phyloP scores from a whole-genome alignment of 2,888 invertebrate species.

The Cremastinae sp. region DNA sequence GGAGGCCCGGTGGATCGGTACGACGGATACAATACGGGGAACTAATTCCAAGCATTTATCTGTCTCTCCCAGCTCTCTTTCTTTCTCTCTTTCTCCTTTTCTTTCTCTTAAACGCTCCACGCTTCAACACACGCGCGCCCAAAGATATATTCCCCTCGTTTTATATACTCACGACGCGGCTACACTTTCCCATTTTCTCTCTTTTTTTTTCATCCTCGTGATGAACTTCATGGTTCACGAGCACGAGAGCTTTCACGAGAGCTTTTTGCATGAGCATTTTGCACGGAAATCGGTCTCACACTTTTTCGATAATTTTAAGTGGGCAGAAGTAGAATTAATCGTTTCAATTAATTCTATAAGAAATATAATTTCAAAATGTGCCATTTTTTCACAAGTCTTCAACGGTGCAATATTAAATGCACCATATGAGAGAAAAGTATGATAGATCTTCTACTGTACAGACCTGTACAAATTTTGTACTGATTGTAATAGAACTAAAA shows the following conservation, averaged over 20 bases:
- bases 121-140: not conserved
- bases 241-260: constrained; percentile 20
- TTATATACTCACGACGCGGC: constrained; percentile 61
- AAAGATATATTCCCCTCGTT: constrained; percentile 46
- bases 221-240: constrained; percentile 58
- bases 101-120: constrained; percentile 5
- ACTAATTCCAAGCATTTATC: constrained; percentile 75
- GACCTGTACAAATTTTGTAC: too few relatives aligned
- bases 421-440: too few relatives aligned
- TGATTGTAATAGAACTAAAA: too few relatives aligned
- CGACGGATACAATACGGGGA: constrained; percentile 67
- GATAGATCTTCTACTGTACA: too few relatives aligned
- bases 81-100: constrained; percentile 43
- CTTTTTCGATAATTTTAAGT: not conserved
- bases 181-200: constrained; percentile 25
- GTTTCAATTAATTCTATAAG: too few relatives aligned
- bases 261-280: not conserved
- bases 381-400: too few relatives aligned
- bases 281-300: not conserved
- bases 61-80: constrained; percentile 66
- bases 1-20: constrained; percentile 61
- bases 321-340: too few relatives aligned
- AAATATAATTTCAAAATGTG: too few relatives aligned
- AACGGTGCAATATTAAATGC: too few relatives aligned
- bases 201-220: constrained; percentile 1